phyloP scores from a whole-genome alignment of 2,797 vertebrate genomes.

The Hypotaenidia philippensis region DNA sequence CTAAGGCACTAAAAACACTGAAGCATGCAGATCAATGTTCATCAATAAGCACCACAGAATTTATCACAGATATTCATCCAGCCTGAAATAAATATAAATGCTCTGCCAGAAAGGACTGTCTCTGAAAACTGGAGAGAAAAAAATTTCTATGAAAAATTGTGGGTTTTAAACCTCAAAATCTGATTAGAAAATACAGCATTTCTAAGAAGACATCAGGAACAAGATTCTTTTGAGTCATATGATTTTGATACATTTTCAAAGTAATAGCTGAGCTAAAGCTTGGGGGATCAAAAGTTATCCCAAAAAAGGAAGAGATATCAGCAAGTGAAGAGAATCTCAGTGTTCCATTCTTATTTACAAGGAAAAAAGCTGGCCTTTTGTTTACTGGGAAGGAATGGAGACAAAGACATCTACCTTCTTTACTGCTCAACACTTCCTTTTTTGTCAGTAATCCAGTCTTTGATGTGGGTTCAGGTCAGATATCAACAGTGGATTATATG shows the following conservation, averaged over 20 bases:
- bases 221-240: not conserved
- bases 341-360: not conserved
- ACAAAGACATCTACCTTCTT: not conserved
- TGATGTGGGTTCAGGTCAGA: not conserved
- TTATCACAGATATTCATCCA: not conserved
- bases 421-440: not conserved
- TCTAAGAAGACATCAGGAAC: not conserved
- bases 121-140: not conserved
- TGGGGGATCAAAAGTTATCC: not conserved
- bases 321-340: not conserved
- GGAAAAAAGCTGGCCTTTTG: not conserved
- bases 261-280: not conserved
- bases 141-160: not conserved
- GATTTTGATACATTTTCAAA: not conserved
- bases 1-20: not conserved
- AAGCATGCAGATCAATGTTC: not conserved
- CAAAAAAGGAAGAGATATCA: not conserved
- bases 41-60: not conserved
- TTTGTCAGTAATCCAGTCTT: not conserved
- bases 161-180: not conserved
- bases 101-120: not conserved
- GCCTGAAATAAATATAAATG: not conserved
- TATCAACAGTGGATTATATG: not conserved
- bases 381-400: not conserved
- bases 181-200: not conserved